A percentile compares a stretch with the other conserved stretches of the same genome.
Conservation (phyloP, 2,113 vertebrate species). For the Ancistrus triradiatus region DNA sequence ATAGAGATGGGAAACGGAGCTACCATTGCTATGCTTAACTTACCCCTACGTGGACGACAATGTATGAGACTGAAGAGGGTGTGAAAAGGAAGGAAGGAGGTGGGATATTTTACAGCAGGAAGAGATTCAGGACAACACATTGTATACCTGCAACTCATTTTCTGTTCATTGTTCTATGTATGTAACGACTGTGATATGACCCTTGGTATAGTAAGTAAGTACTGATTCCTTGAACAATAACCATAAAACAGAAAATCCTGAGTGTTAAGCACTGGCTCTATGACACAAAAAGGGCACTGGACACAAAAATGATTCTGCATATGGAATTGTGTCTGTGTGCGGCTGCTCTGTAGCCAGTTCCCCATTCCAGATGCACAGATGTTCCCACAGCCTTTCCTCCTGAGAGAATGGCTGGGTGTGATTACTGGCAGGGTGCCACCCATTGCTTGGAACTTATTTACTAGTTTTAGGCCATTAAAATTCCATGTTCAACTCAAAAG, state of each 20-base stretch:
- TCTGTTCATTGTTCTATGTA: too few relatives aligned
- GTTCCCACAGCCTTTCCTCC: slow-evolving; percentile 36
- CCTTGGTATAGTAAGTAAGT: too few relatives aligned
- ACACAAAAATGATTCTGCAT: slow-evolving; percentile 26
- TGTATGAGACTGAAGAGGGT: slow-evolving; percentile 2
- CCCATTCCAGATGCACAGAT: slow-evolving; percentile 38
- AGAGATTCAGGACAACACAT: neutral
- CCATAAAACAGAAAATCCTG: neutral
- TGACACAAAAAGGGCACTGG: slow-evolving; percentile 8
- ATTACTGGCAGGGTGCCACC: slow-evolving; percentile 23
- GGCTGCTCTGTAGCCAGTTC: slow-evolving; percentile 14
- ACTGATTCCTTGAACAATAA: too few relatives aligned
- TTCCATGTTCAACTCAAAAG: neutral
- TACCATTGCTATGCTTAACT: slow-evolving; percentile 10
- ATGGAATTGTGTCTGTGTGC: too few relatives aligned
- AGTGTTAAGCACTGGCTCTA: neutral
- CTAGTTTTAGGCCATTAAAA: neutral
- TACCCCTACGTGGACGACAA: neutral
- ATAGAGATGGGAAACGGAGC: slow-evolving; percentile 12
- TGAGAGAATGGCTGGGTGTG: slow-evolving; percentile 1
- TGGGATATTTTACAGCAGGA: slow-evolving; percentile 1
- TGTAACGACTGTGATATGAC: too few relatives aligned
- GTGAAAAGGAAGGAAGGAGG: neutral
- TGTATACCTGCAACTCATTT: too few relatives aligned
- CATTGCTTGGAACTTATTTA: slow-evolving; percentile 23